Base-by-base conservation (phyloP, 2,888 invertebrate species). In the Panzeria rudis region DNA sequence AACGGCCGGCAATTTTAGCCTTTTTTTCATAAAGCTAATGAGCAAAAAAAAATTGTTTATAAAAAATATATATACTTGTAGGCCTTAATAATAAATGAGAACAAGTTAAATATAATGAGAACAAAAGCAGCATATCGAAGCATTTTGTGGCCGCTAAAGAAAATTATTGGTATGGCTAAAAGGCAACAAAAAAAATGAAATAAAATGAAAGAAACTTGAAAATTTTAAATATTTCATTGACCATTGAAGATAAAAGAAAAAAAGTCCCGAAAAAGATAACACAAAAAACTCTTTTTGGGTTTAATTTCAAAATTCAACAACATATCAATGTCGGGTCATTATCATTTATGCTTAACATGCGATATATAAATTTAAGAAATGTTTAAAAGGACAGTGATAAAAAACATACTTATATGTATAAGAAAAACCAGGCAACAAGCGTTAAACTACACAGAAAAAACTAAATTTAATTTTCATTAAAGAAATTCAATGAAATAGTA, bases 291-390 rank as follows among this genome's bases (percentile, higher is more conserved):
- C 13, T 54, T 76, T 76, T 75, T 62, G 25, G 15, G 29, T 59
- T 64, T 64, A 50, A 66, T 56, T 66, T 50, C 29, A 29, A 71
- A 71, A 77, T 59, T 66, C 50, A 80, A 72, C 80, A 62, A 71
- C 82, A 81, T 82, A 85, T 82, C 85, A 82, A 85, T 85, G 82
- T 82, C 78, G 77, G 68, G 75, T 71, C 78, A 69, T 78, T 82
- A 82, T 82, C 82, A 85, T 79, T 79, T 82, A 75, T 68, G 66
- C 77, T 66, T 83, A 85, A 85, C 78, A 83, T 83, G 82, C 82
- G 77, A 82, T 23, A 77, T 71, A 83, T 56, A 77, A 83, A 64
- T 72, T 77, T 64, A 38, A 82, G 11, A 76, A 82, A 76, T 64
- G 3, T 76, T 71, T 71, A n/a, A 69, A 76, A 69, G 52, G 52